Base-by-base conservation (phyloP, 2,113 vertebrate species). In the Petrocephalus zakoni region DNA sequence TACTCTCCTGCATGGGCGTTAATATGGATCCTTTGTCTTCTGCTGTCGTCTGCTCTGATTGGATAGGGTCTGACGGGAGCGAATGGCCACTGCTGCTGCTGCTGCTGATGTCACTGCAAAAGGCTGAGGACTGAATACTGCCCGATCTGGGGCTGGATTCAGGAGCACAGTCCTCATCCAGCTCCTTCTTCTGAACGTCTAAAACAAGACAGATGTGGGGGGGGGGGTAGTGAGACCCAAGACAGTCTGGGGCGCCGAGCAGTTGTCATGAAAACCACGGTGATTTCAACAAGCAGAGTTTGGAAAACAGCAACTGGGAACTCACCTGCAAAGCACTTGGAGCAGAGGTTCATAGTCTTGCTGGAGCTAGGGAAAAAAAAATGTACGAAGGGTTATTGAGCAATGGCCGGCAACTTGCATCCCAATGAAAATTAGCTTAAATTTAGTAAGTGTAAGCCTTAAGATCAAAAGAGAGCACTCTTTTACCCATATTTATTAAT, bases 171-270 rank as follows among this genome's bases (percentile, higher is more conserved):
- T 98, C 97, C 89, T 98, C 97, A 0, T 97, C 97, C 89, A 96
- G 96, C 93, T 97, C 97, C 95, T 98, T 98, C 96, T 98, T 98
- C 94, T 98, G 95, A 94, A 98, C 96, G 94, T 98, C 97, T 98
- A 90, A 29, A 46, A 52, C 15, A 88, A 34, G 91, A 21, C 68
- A n/a, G 37, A 42, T 89, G 75, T 21, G 47, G 5, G 78, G 51
- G 25, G 47, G n/a, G n/a, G n/a, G n/a, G n/a, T n/a, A n/a, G n/a
- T 90, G 52, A 21, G 10, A 29, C 42, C 89, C 91, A 90, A 90
- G 58, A 9, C 89, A 37, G 17, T 46, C 78, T 49, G 78, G 29
- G 78, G 19, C 13, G 0, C 0, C 0, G 25, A 75, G 68, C 29
- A 29, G 34, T 7, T 75, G 15, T 11, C 68, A n/a, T 52, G 51